phyloP scores from a whole-genome alignment of 2,113 vertebrate species.

The Cnemophilus loriae region DNA sequence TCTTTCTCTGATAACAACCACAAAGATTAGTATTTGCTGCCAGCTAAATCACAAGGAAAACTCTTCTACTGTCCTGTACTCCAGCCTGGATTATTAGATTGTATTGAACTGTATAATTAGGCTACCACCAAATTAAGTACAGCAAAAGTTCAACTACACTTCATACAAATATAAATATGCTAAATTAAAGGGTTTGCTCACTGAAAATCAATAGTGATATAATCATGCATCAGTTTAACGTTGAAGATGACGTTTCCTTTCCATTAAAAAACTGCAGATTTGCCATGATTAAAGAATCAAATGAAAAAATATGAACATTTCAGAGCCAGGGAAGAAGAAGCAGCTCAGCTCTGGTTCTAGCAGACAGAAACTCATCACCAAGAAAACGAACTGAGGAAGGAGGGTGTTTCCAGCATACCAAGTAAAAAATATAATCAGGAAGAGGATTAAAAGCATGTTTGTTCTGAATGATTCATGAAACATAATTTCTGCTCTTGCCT shows the following conservation, averaged over 20 bases:
- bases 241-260: not conserved
- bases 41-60: slow-evolving; percentile 13
- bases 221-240: not conserved
- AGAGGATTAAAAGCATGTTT: slow-evolving; percentile 27
- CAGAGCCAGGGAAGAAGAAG: not conserved
- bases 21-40: slow-evolving; percentile 20
- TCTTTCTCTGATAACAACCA: slow-evolving; percentile 11
- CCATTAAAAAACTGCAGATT: slow-evolving; percentile 7
- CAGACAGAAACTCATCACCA: not conserved
- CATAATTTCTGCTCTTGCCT: slow-evolving; percentile 1
- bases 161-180: slow-evolving; percentile 23
- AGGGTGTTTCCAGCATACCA: slow-evolving; percentile 23
- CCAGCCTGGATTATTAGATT: not conserved
- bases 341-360: not conserved
- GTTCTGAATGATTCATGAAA: slow-evolving; percentile 60
- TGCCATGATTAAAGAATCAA: slow-evolving; percentile 17
- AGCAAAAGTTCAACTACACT: slow-evolving; percentile 12
- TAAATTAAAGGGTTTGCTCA: slow-evolving; percentile 22
- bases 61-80: not conserved
- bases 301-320: not conserved
- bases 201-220: slow-evolving; percentile 24
- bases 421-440: slow-evolving; percentile 36
- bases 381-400: slow-evolving; percentile 12
- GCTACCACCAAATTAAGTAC: slow-evolving; percentile 12
- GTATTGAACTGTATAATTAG: slow-evolving; percentile 19